These are phyloP conservation scores for Plectropomus leopardus DNA, from an alignment of 2,113 vertebrate genomes.

Conservation along the genomic window DNA sequence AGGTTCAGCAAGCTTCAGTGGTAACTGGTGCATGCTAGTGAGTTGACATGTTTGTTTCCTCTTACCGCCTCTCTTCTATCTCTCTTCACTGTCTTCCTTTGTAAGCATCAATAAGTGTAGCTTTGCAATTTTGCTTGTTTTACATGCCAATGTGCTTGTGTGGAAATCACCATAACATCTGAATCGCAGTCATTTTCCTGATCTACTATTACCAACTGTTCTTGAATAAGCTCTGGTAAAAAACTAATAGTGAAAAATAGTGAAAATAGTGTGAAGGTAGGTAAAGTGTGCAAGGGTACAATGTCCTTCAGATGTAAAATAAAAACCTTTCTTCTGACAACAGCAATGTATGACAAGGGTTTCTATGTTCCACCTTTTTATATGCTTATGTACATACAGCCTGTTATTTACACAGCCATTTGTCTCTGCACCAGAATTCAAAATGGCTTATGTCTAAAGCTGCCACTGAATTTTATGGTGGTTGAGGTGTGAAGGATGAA, in stretches of 20 bases:
- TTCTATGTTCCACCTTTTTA: background rate
- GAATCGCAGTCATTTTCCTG: background rate
- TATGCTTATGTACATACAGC: background rate
- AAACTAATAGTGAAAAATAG: too few species aligned
- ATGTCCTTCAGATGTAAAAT: background rate
- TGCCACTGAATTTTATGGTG: constrained; percentile 25
- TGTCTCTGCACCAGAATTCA: background rate
- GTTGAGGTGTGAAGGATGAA: constrained; percentile 29
- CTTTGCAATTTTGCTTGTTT: constrained; percentile 5
- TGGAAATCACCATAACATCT: background rate
- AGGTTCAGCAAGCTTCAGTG: constrained; percentile 55
- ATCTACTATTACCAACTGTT: background rate
- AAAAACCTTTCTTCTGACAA: background rate
- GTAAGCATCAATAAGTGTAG: background rate
- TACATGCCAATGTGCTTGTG: background rate
- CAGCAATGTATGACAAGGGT: background rate
- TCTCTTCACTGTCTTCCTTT: constrained; percentile 10
- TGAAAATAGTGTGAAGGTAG: too few species aligned
- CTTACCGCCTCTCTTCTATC: constrained; percentile 11
- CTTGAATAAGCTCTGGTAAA: background rate
- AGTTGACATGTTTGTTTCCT: constrained; percentile 38
- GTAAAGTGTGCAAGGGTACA: background rate
- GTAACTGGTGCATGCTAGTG: constrained; percentile 54
- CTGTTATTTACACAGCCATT: background rate
- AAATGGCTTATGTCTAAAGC: constrained; percentile 29